These are phyloP conservation scores for Scaptomyza flava DNA, from an alignment of 2,888 invertebrate species.

Conservation along the genomic window DNA sequence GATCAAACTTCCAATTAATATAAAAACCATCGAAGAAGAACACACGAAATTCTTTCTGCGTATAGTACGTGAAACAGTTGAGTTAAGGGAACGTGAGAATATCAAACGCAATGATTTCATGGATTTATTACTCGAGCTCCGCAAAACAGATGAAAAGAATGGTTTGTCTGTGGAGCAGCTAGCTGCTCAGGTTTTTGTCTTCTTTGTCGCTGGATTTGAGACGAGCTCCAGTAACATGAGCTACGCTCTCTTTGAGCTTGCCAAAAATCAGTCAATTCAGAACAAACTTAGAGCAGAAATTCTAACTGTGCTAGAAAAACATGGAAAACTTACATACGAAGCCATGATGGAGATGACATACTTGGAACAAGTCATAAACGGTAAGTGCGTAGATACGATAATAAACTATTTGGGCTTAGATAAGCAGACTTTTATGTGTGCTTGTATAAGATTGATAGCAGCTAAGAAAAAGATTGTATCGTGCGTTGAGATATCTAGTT, in stretches of 20 bases:
- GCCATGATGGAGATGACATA: constrained; percentile 85
- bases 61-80: constrained; percentile 65
- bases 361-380: constrained; percentile 84
- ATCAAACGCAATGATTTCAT: constrained; percentile 75
- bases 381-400: constrained; percentile 66
- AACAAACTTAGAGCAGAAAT: constrained; percentile 84
- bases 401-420: background rate
- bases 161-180: constrained; percentile 84
- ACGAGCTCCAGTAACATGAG: constrained; percentile 85
- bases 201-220: constrained; percentile 86
- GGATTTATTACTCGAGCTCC: constrained; percentile 70
- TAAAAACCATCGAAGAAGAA: background rate
- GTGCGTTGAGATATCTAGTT: background rate
- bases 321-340: constrained; percentile 85
- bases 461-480: background rate
- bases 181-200: constrained; percentile 86
- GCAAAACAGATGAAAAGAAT: constrained; percentile 46
- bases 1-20: constrained; percentile 14
- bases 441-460: background rate
- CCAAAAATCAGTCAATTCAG: constrained; percentile 84
- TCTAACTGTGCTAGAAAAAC: constrained; percentile 75
- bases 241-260: constrained; percentile 85
- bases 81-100: constrained; percentile 59
- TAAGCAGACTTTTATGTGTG: background rate
- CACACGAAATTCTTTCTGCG: constrained; percentile 57